Conservation (phyloP, 2,113 vertebrate genomes). For the Nesogale talazaci region DNA sequence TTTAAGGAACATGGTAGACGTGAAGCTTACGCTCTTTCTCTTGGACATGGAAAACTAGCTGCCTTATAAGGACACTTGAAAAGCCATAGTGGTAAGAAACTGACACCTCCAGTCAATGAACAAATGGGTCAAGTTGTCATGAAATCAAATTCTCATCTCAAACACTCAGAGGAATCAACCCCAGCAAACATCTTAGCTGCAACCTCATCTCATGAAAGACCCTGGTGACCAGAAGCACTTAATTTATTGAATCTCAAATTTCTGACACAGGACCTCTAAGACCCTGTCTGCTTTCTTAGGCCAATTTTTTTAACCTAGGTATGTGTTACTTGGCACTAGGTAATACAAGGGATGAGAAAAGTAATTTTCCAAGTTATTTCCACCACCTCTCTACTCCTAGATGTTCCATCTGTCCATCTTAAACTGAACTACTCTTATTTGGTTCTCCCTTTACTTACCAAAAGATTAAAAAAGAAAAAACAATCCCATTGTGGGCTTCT, state of each 20-base stretch:
- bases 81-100: not conserved
- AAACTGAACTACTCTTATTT: not conserved
- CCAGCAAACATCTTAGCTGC: not conserved
- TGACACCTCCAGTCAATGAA: not conserved
- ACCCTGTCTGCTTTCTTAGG: not conserved
- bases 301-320: not conserved
- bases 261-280: not conserved
- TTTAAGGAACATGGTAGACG: not conserved
- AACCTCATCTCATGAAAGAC: not conserved
- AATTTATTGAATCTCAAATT: not conserved
- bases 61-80: not conserved
- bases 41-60: not conserved
- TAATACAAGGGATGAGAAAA: slow-evolving; percentile 19
- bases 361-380: not conserved
- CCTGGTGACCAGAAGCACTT: not conserved
- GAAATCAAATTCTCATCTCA: not conserved
- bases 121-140: not conserved
- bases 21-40: not conserved
- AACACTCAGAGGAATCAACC: not conserved
- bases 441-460: not conserved
- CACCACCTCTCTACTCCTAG: not conserved
- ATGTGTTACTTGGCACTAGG: slow-evolving; percentile 12
- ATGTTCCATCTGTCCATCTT: not conserved
- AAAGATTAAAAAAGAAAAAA: not conserved
- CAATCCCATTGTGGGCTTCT: no score